These are phyloP conservation scores for Channa argus DNA, from an alignment of 2,113 vertebrate species.

Conservation along the genomic window DNA sequence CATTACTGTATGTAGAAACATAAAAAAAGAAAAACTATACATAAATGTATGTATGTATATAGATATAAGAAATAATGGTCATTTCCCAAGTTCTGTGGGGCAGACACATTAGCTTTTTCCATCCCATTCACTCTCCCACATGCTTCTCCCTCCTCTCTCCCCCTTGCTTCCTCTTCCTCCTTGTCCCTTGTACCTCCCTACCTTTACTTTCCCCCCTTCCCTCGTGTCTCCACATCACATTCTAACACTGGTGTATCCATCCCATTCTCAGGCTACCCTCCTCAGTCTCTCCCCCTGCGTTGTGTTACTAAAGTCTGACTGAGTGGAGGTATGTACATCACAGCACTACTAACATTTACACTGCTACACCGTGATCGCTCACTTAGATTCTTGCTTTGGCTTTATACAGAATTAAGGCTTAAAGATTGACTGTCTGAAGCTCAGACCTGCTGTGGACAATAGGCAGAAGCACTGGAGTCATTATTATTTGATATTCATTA, in stretches of 20 bases:
- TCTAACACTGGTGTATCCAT: constrained; percentile 69
- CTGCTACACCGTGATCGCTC: neutral
- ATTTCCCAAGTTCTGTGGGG: neutral
- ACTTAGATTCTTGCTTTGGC: constrained; percentile 47
- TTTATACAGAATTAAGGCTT: constrained; percentile 15
- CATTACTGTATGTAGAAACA: no score
- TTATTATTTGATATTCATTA: neutral
- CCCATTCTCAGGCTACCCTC: constrained; percentile 69
- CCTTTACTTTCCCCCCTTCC: neutral
- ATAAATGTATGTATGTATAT: no score
- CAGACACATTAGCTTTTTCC: neutral
- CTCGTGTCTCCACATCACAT: constrained; percentile 21
- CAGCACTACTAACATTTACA: constrained; percentile 13
- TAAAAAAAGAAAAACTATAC: no score
- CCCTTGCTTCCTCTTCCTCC: constrained; percentile 7
- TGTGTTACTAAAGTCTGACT: constrained; percentile 79
- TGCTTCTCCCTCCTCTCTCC: neutral
- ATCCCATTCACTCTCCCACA: neutral
- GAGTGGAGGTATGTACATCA: constrained; percentile 68
- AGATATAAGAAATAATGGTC: neutral
- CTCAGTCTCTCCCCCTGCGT: constrained; percentile 72
- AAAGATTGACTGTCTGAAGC: neutral
- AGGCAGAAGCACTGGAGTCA: neutral
- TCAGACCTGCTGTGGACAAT: neutral
- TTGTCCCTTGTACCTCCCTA: constrained; percentile 3